Evolutionary conservation across 2,888 invertebrate genomes (phyloP), one percentile per base, ranked within the genome.

Genomic region (Oligia fasciuncula): DNA sequence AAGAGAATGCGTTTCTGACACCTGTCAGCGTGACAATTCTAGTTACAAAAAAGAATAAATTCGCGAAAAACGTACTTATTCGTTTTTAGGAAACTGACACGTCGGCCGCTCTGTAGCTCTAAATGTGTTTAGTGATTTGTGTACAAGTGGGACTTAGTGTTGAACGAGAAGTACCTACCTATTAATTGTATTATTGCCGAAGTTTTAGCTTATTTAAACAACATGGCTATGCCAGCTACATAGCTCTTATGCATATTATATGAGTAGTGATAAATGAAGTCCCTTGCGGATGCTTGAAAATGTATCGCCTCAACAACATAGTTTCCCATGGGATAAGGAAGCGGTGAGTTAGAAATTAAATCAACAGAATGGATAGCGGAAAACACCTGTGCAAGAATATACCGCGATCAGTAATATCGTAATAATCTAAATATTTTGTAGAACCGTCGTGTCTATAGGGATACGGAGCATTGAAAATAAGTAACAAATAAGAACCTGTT

Each of bases 201-300:
- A 51, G 40, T 49, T 17, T 67, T 13, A 51, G 13, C 29, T 40
- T 2, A 40, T n/a, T 11, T 9, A 1, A 11, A 40, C 17, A 5
- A 40, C 29, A 43, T 40, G 8, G 4, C n/a, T 57, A 57, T 0
- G 9, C 6, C n/a, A 4, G 57, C 3, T 35, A 43, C 54, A 76
- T 46, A 65, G 35, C 40, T 23, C 54, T n/a, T 29, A 63, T 65
- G 29, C 57, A 80, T 83, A 77, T 68, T 69, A 29, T 69, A 69
- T 49, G 23, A 62, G 49, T 40, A 85, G 84, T 88, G 86, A 89
- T 88, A 83, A 85, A 83, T 83, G 57, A 70, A 70, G 65, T 51
- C 86, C 43, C 73, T 73, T 63, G 66, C 14, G 75, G 35, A 73
- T 70, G n/a, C 81, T 87, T 80, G 80, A 83, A 86, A 81, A 77